A percentile compares a stretch with the other conserved stretches of the same genome.
phyloP scores from a whole-genome alignment of 2,888 invertebrate genomes.

The Hanleya hanleyi region DNA sequence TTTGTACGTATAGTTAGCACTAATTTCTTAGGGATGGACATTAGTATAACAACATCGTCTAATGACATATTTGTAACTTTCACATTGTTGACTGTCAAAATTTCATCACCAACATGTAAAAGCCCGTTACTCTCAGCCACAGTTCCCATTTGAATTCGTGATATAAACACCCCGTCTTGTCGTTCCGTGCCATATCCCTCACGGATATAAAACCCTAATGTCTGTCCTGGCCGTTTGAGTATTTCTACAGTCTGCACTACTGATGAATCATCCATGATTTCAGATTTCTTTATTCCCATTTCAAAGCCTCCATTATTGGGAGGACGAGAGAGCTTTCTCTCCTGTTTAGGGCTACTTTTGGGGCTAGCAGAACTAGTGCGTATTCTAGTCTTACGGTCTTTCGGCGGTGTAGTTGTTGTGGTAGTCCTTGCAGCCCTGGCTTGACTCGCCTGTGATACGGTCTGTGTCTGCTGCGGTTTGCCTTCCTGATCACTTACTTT shows the following conservation, averaged over 20 bases:
- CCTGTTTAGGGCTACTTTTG: background rate
- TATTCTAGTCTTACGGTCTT: background rate
- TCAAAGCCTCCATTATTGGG: constrained; percentile 60
- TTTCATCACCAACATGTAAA: constrained; percentile 98
- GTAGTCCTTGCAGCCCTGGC: background rate
- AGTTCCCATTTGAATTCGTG: constrained; percentile 94
- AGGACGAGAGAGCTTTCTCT: constrained; percentile 1
- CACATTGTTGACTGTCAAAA: constrained; percentile 97
- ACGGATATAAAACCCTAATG: constrained; percentile 96
- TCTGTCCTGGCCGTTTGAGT: constrained; percentile 98
- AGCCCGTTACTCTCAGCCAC: constrained; percentile 98
- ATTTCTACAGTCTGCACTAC: constrained; percentile 85
- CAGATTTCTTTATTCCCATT: constrained; percentile 70
- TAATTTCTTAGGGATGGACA: constrained; percentile 97
- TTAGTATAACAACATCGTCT: constrained; percentile 99
- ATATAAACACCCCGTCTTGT: constrained; percentile 98
- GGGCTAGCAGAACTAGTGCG: constrained; percentile 2
- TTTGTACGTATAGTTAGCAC: constrained; percentile 86
- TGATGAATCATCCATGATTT: constrained; percentile 63
- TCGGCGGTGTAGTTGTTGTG: constrained; percentile 1
- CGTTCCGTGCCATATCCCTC: constrained; percentile 99
- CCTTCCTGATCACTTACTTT: background rate
- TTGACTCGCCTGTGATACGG: background rate
- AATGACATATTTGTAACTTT: constrained; percentile 98
- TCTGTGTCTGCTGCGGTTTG: background rate